Evolutionary conservation across 2,888 invertebrate genomes (phyloP), one percentile per base, ranked within the genome.

Genomic region (Hemicrepidius hirtus): DNA sequence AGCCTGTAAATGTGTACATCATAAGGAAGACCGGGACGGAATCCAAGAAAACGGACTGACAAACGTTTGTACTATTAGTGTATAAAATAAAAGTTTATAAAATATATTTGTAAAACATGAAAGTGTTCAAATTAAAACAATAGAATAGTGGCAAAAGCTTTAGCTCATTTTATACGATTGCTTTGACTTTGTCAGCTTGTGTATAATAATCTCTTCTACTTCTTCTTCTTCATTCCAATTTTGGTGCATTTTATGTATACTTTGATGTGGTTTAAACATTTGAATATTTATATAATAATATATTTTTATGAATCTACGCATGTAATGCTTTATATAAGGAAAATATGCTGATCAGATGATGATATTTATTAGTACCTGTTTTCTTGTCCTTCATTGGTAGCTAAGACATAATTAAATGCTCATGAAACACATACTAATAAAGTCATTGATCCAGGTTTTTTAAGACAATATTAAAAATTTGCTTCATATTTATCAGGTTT

Each of bases 241-340:
- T 10, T 28, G 44, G 62, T 62, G 62, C 62, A 44, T 62, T 62
- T 40, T 20, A 28, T 44, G 46, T 62, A 62, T 62, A 62, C 46
- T 32, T 53, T 10, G 24, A 57, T 24, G 16, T 57, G 35, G 20
- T 57, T 20, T 57, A n/a, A 35, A 35, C n/a, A n/a, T 65, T 65
- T 21, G 20, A 35, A 28, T 63, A 49, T 41, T 44, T 46, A 46
- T 63, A 63, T 49, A 18, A 28, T 63, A 46, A 32, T 46, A 18
- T 63, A 41, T 63, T 63, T 21, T 62, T 41, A 46, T 63, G 10
- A 13, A 13, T 41, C 7, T 44, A 32, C 49, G 63, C 63, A 63
- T 63, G 49, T 32, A 63, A 63, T 63, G 63, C 63, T 63, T 63
- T 40, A 28, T 40, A 28, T 46, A 18, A 46, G 46, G 46, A 18